A percentile compares a stretch with the other conserved stretches of the same genome.
Evolutionary conservation across 2,797 vertebrate genomes (phyloP).

Genomic region (Clarias platycephalus): DNA sequence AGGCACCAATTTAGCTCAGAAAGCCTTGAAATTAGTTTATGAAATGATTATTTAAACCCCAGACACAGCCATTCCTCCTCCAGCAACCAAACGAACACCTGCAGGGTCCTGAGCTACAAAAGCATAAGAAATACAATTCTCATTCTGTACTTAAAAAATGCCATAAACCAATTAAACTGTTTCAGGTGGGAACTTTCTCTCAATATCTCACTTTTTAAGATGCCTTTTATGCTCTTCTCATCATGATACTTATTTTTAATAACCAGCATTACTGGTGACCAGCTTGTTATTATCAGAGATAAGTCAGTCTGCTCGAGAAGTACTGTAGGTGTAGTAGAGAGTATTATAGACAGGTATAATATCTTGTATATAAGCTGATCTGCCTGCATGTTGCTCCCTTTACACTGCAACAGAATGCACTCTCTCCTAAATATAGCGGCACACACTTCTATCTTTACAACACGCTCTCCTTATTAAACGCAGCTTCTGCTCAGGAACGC

Average conservation of each 20-base stretch:
- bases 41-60: not conserved
- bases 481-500: slow-evolving; percentile 46
- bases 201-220: not conserved
- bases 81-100: not conserved
- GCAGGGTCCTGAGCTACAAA: not conserved
- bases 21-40: not conserved
- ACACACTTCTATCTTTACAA: slow-evolving; percentile 32
- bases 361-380: not conserved
- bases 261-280: not conserved
- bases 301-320: not conserved
- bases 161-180: too few species aligned
- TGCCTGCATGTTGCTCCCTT: slow-evolving; percentile 18
- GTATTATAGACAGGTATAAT: not conserved
- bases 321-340: not conserved
- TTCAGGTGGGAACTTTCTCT: too few species aligned
- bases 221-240: not conserved
- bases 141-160: too few species aligned
- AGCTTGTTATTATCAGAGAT: slow-evolving; percentile 72
- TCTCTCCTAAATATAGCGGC: slow-evolving; percentile 46
- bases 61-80: not conserved
- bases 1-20: not conserved
- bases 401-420: slow-evolving; percentile 26
- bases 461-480: slow-evolving; percentile 48
- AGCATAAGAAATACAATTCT: not conserved
- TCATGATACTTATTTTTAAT: not conserved